A percentile compares a stretch with the other conserved stretches of the same genome.
Evolutionary conservation across 1,140 invertebrate species (phyloP).

Genomic region (Caerostris darwini): DNA sequence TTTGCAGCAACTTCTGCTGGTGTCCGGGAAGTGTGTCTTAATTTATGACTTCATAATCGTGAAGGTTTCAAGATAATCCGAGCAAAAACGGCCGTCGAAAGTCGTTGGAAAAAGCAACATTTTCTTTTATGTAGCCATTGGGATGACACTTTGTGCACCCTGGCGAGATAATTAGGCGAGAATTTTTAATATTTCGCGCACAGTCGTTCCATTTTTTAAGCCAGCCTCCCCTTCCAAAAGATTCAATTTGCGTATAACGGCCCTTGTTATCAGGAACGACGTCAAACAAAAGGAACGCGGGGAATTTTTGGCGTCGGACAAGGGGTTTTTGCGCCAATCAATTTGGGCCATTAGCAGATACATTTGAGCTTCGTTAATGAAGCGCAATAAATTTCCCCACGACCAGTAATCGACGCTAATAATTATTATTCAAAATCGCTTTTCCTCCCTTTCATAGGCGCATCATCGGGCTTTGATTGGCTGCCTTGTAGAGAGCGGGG

Average conservation of each 20-base stretch:
- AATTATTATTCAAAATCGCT: constrained; percentile 76
- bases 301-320: constrained; percentile 62
- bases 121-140: constrained; percentile 57
- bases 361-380: constrained; percentile 69
- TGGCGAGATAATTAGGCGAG: constrained; percentile 62
- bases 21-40: constrained; percentile 10
- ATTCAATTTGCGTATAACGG: constrained; percentile 66
- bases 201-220: constrained; percentile 31
- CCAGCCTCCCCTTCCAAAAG: constrained; percentile 38
- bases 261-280: constrained; percentile 52
- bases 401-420: constrained; percentile 72
- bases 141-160: constrained; percentile 28
- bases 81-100: constrained; percentile 23
- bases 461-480: constrained; percentile 70
- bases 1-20: constrained; percentile 19
- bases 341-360: constrained; percentile 74
- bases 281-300: constrained; percentile 61
- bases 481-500: constrained; percentile 52
- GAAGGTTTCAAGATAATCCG: constrained; percentile 54
- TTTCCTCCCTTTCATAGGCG: constrained; percentile 61
- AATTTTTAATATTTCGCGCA: constrained; percentile 40
- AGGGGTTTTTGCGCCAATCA: constrained; percentile 75
- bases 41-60: constrained; percentile 57
- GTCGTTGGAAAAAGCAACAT: constrained; percentile 56
- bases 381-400: constrained; percentile 70